Evolutionary conservation across 2,797 vertebrate genomes (phyloP).

Genomic region (Prunella strophiata): DNA sequence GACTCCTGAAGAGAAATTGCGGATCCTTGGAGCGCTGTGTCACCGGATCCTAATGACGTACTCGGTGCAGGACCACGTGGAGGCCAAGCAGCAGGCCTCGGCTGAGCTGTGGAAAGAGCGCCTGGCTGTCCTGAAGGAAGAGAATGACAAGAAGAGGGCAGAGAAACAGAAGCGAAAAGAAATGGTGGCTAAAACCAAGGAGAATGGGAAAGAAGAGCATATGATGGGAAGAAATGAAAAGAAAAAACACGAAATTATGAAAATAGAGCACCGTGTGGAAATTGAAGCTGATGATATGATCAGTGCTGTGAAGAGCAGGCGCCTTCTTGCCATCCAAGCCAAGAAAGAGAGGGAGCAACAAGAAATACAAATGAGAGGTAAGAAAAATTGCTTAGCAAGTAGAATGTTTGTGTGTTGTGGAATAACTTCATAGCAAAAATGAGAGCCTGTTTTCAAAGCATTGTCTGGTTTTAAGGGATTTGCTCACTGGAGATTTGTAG

Average conservation of each 20-base stretch:
- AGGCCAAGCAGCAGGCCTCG: conserved; percentile 89
- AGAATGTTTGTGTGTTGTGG: not conserved
- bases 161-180: conserved; percentile 91
- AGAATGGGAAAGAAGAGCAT: conserved; percentile 70
- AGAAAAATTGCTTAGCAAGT: not conserved
- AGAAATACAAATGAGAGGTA: conserved; percentile 92
- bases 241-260: conserved; percentile 76
- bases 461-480: not conserved
- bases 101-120: conserved; percentile 95
- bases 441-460: not conserved
- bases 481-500: not conserved
- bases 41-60: conserved; percentile 98
- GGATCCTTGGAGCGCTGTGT: conserved; percentile 88
- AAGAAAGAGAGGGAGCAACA: conserved; percentile 94
- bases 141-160: conserved; percentile 91
- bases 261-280: conserved; percentile 60
- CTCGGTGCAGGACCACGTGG: conserved; percentile 94
- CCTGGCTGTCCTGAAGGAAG: conserved; percentile 90
- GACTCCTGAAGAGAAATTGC: conserved; percentile 89
- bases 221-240: conserved; percentile 79
- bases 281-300: conserved; percentile 91
- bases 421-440: not conserved
- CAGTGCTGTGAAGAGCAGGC: conserved; percentile 93
- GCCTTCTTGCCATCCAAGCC: conserved; percentile 90
- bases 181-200: conserved; percentile 86